Percentiles rank a stretch among this genome's conserved stretches.
These are phyloP conservation scores for Nasua narica DNA, from an alignment of 2,797 vertebrate species.

Conservation along the genomic window DNA sequence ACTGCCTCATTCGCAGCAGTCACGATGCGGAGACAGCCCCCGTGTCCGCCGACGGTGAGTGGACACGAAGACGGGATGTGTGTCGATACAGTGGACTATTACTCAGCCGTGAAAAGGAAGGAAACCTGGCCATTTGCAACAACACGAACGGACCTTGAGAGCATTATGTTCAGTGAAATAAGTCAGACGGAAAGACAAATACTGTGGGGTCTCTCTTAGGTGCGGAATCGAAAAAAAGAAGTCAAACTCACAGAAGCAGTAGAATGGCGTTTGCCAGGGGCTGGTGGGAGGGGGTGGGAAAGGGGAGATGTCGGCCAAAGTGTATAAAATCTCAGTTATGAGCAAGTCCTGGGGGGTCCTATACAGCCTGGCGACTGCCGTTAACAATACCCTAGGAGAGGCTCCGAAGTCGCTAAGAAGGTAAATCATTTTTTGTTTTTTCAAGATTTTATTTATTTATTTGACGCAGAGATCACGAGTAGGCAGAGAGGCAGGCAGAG, in stretches of 20 bases:
- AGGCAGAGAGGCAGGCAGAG: no score
- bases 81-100: fast-evolving
- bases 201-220: fast-evolving
- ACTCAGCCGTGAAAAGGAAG: neutral
- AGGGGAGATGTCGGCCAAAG: neutral
- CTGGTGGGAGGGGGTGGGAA: neutral
- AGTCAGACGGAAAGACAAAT: no score
- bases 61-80: neutral
- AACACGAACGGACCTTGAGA: fast-evolving
- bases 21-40: fast-evolving
- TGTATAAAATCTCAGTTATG: fast-evolving
- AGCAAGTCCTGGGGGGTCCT: fast-evolving
- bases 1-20: fast-evolving
- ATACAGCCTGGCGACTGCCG: fast-evolving
- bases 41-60: fast-evolving
- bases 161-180: fast-evolving
- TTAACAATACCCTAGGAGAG: fast-evolving
- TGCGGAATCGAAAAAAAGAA: neutral
- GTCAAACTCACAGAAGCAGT: neutral
- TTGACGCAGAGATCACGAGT: no score
- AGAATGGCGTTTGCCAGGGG: neutral
- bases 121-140: no score
- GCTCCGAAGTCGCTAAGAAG: neutral
- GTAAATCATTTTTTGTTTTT: no score
- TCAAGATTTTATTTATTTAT: no score